These are phyloP conservation scores for Machimus atricapillus DNA, from an alignment of 2,888 invertebrate genomes.

Conservation along the genomic window DNA sequence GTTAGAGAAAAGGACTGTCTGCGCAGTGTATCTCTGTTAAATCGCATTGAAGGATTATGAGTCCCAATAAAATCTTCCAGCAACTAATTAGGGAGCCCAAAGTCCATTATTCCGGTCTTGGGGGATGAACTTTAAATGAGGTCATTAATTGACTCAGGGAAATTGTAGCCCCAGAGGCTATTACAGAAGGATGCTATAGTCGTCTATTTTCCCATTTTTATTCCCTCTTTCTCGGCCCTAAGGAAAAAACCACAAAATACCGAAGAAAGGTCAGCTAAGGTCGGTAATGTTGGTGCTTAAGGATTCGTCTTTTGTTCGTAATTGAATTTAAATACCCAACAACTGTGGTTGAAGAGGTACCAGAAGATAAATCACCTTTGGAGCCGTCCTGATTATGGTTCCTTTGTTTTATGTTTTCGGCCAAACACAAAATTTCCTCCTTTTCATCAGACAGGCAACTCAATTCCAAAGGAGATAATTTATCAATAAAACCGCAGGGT, in stretches of 20 bases:
- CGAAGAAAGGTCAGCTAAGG: slow-evolving; percentile 16
- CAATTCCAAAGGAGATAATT: slow-evolving; percentile 23
- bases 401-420: slow-evolving; percentile 6
- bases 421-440: neutral
- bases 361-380: slow-evolving; percentile 33
- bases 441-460: neutral
- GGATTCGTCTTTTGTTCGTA: slow-evolving; percentile 25
- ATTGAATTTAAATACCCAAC: slow-evolving; percentile 36
- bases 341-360: slow-evolving; percentile 27
- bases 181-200: neutral
- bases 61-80: slow-evolving; percentile 10
- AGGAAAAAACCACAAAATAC: slow-evolving; percentile 21
- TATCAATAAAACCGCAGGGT: slow-evolving; percentile 25
- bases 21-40: neutral
- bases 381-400: slow-evolving; percentile 18
- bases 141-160: slow-evolving; percentile 31
- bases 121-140: slow-evolving; percentile 31
- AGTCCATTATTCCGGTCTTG: slow-evolving; percentile 19
- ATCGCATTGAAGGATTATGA: slow-evolving; percentile 19
- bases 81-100: slow-evolving; percentile 11
- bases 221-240: neutral
- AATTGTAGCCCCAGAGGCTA: slow-evolving; percentile 9
- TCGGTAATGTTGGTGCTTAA: slow-evolving; percentile 25
- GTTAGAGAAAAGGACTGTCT: neutral
- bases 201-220: slow-evolving; percentile 26